phyloP scores from a whole-genome alignment of 2,888 invertebrate genomes.

The Meiosimyza platycephala region DNA sequence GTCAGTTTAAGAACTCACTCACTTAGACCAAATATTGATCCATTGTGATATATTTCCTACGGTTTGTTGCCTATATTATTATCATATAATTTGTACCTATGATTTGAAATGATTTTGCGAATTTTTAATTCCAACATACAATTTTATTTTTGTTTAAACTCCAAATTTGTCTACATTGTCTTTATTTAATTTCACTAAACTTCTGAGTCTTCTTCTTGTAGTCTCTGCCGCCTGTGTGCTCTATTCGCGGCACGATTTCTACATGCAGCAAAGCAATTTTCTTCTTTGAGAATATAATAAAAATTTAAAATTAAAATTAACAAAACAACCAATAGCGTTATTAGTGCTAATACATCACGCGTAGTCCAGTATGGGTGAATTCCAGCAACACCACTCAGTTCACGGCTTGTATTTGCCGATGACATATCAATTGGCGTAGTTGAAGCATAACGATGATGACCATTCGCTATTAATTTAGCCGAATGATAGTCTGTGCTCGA shows the following conservation, averaged over 20 bases:
- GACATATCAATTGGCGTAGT: constrained; percentile 3
- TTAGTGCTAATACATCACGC: constrained; percentile 56
- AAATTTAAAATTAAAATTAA: constrained; percentile 58
- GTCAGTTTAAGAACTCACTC: no score
- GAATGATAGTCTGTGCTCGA: constrained; percentile 20
- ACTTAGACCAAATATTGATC: no score
- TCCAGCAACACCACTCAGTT: constrained; percentile 41
- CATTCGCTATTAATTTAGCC: not conserved
- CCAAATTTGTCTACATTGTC: not conserved
- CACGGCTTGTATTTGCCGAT: constrained; percentile 18
- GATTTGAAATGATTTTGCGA: no score
- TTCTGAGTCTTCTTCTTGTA: constrained; percentile 56
- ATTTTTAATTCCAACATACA: no score
- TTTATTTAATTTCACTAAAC: constrained; percentile 46
- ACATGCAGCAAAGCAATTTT: constrained; percentile 51
- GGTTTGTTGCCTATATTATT: no score
- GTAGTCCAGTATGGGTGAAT: constrained; percentile 62
- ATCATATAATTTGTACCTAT: no score
- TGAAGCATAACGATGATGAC: constrained; percentile 26
- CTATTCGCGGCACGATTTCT: constrained; percentile 4
- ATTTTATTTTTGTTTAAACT: not conserved
- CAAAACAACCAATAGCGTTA: constrained; percentile 57
- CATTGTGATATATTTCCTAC: no score
- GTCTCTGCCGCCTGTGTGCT: constrained; percentile 42
- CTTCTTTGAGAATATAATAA: constrained; percentile 58